Evolutionary conservation across 35 echinoderm and acorn worm species (phyloP).

Genomic region (Stichopus chloronotus): DNA sequence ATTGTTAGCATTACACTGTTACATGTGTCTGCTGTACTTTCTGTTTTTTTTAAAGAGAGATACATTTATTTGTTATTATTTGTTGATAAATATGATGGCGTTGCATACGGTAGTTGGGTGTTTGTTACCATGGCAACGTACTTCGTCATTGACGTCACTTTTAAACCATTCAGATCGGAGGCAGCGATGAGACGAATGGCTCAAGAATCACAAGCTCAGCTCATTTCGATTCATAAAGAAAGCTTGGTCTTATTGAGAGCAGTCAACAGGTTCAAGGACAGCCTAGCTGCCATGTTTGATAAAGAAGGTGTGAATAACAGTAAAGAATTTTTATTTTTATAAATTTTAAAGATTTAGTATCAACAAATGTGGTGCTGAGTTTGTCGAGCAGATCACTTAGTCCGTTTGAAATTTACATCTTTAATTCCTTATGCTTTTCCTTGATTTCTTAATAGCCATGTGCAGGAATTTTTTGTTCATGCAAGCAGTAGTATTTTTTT

Average conservation of each 20-base stretch:
- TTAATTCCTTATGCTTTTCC: too few species aligned
- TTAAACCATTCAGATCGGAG: slow-evolving; percentile 60
- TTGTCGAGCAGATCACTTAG: too few species aligned
- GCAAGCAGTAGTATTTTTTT: too few species aligned
- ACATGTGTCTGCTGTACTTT: too few species aligned
- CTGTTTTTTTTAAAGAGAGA: too few species aligned
- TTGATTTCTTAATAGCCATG: too few species aligned
- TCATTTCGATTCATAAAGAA: slow-evolving; percentile 82
- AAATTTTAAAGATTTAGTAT: background rate
- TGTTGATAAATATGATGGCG: too few species aligned
- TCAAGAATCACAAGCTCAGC: slow-evolving; percentile 77
- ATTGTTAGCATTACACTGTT: too few species aligned
- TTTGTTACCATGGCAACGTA: background rate
- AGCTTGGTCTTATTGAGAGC: slow-evolving; percentile 78
- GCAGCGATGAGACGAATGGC: slow-evolving; percentile 78
- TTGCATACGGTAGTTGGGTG: too few species aligned
- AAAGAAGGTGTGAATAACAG: slow-evolving; percentile 76
- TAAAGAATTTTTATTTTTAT: background rate
- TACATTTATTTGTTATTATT: too few species aligned
- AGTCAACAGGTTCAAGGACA: slow-evolving; percentile 95
- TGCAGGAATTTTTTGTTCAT: too few species aligned
- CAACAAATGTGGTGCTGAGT: background rate
- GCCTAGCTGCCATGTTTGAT: slow-evolving; percentile 76
- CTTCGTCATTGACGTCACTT: background rate
- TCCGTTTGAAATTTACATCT: too few species aligned